Evolutionary conservation across 2,888 invertebrate genomes (phyloP), one percentile per base, ranked within the genome.

Genomic region (Andrena dorsata): DNA sequence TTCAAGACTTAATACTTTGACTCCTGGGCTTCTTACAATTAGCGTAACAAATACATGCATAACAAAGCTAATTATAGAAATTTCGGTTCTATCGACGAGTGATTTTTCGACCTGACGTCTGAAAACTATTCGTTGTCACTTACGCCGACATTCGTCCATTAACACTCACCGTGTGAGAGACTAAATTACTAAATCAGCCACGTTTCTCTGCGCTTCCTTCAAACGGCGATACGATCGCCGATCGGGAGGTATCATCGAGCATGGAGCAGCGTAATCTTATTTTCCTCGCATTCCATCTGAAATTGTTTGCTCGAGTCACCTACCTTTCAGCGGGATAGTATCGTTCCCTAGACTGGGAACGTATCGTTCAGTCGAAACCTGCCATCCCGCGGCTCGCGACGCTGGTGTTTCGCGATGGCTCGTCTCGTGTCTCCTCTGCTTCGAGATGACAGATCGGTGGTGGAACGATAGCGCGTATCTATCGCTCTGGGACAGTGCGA

Each of bases 161-260:
- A 41, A 41, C 4, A 41, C 41, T 41, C 13, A 4, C 13, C 41
- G 13, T 41, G 41, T 41, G 13, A 41, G 41, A 41, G 41, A 41
- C 13, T 41, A 16, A 41, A 41, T 41, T 16, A 41, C 13, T 41
- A 41, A 41, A 41, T 41, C 41, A 41, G 16, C 41, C 41, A 41
- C 16, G 41, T 16, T 41, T 41, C n/a, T 3, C 3, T 5, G n/a
- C 28, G n/a, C 23, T 32, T 2, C 7, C 2, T 49, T 49, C 2
- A 32, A 26, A 58, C 10, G 32, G 23, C 47, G 30, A 23, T 30
- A 32, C 32, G 23, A 63, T 73, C 16, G 41, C 28, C 47, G 63
- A 69, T 51, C 76, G 35, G 28, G 41, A n/a, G n/a, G 16, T 41
- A 49, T 75, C 75, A 23, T 79, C 75, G 64, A 69, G 58, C 68